Evolutionary conservation across 1,140 invertebrate genomes (phyloP).

Genomic region (Formica exsecta): DNA sequence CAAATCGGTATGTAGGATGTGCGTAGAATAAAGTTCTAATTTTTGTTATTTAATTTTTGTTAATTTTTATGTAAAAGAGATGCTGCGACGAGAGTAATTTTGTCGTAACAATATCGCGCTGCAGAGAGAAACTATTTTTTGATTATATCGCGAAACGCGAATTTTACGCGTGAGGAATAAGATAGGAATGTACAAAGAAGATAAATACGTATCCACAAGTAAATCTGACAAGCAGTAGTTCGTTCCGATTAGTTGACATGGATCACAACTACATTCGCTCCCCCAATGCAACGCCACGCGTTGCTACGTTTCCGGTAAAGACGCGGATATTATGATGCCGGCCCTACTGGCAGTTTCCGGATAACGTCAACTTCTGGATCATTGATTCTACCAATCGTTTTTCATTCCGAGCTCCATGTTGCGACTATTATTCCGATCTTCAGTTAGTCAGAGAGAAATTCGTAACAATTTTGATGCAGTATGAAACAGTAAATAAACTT

Average conservation of each 20-base stretch:
- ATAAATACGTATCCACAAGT: background rate
- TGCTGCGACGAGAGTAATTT: background rate
- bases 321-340: slow-evolving; percentile 60
- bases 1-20: background rate
- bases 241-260: slow-evolving; percentile 66
- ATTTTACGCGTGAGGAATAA: background rate
- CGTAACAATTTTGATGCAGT: background rate
- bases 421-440: background rate
- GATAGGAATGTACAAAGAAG: background rate
- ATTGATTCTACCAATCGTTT: slow-evolving; percentile 42
- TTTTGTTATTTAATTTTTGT: background rate
- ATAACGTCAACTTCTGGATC: slow-evolving; percentile 56
- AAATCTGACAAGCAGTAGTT: background rate
- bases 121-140: background rate
- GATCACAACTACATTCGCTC: slow-evolving; percentile 39
- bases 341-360: slow-evolving; percentile 50
- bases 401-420: background rate
- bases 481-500: background rate
- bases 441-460: background rate
- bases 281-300: slow-evolving; percentile 47
- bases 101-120: background rate
- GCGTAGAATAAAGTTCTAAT: background rate
- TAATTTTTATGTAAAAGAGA: background rate
- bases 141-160: background rate
- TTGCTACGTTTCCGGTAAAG: slow-evolving; percentile 54